phyloP scores from a whole-genome alignment of 2,888 invertebrate species.

The Diogma glabrata region DNA sequence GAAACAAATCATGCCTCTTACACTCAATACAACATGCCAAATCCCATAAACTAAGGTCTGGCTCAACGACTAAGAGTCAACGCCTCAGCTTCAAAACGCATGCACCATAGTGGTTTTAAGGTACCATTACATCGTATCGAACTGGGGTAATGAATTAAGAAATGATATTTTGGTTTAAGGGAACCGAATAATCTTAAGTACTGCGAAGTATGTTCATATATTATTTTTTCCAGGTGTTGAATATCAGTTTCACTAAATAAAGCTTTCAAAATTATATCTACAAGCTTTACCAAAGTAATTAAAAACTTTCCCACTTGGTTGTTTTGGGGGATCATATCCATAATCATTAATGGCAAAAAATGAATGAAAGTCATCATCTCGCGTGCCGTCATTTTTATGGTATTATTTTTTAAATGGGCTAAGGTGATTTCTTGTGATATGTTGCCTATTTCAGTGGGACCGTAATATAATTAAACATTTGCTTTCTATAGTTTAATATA shows the following conservation, averaged over 20 bases:
- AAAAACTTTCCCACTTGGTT: no score
- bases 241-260: background rate
- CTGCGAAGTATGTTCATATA: background rate
- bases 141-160: background rate
- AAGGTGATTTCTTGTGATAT: background rate
- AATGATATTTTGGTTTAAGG: background rate
- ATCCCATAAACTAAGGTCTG: no score
- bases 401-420: background rate
- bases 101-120: background rate
- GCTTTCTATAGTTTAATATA: conserved; percentile 1
- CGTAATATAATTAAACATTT: no score
- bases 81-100: background rate
- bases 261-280: background rate
- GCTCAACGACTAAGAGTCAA: no score
- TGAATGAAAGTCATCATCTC: background rate
- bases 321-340: background rate
- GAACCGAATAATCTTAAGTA: background rate
- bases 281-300: no score
- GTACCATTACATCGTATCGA: background rate
- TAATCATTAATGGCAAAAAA: background rate
- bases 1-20: no score
- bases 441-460: background rate
- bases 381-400: background rate
- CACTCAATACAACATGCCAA: no score
- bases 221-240: background rate